These are phyloP conservation scores for Furnarius figulus DNA, from an alignment of 2,113 vertebrate genomes.

Conservation along the genomic window DNA sequence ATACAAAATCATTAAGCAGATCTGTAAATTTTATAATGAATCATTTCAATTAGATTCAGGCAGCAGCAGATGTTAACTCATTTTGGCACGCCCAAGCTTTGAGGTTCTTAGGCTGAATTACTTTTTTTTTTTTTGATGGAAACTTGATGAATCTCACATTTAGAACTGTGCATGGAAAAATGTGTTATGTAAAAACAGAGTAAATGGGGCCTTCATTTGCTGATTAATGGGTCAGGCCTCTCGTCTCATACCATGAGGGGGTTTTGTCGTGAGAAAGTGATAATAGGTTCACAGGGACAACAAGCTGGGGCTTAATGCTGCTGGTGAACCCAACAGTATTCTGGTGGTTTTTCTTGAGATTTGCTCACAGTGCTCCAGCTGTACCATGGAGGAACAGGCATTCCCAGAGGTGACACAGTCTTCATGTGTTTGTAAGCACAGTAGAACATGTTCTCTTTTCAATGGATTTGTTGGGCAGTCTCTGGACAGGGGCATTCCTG, in stretches of 20 bases:
- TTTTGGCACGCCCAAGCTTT: constrained; percentile 56
- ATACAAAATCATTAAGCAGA: constrained; percentile 75
- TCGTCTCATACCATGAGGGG: not conserved
- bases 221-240: constrained; percentile 59
- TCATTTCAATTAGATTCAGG: constrained; percentile 77
- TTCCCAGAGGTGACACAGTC: not conserved
- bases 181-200: constrained; percentile 46
- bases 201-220: constrained; percentile 46
- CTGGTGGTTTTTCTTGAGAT: not conserved
- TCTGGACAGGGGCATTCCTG: not conserved
- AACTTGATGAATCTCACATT: constrained; percentile 59
- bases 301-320: not conserved
- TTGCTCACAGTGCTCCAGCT: not conserved
- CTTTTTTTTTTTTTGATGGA: not conserved
- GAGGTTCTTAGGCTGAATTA: constrained; percentile 44
- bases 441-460: not conserved
- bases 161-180: constrained; percentile 15
- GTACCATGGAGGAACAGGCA: not conserved
- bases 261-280: constrained; percentile 49
- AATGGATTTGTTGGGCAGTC: not conserved
- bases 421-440: not conserved
- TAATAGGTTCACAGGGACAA: constrained; percentile 42
- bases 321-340: not conserved
- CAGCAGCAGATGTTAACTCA: constrained; percentile 72
- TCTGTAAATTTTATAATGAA: constrained; percentile 77